These are phyloP conservation scores for Amblyjoppa fuscipennis DNA, from an alignment of 2,888 invertebrate genomes.

Conservation along the genomic window DNA sequence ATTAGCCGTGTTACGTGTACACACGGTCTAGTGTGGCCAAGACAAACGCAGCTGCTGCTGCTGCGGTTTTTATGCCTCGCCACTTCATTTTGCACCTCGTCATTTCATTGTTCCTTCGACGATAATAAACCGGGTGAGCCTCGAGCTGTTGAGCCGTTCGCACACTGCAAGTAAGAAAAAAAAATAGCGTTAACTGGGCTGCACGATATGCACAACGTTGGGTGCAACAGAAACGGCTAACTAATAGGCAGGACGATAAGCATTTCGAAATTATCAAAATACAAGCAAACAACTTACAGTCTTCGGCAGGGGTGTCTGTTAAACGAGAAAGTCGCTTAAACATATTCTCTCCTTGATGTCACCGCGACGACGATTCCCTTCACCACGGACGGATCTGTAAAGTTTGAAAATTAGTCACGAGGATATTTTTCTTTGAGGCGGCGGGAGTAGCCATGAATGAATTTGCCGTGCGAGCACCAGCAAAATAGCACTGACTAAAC, in stretches of 20 bases:
- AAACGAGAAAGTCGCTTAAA: background rate
- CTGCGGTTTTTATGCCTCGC: constrained; percentile 59
- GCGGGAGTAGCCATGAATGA: background rate
- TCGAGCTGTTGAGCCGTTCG: background rate
- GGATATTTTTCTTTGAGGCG: background rate
- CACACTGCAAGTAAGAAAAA: background rate
- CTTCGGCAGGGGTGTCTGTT: background rate
- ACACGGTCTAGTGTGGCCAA: constrained; percentile 21
- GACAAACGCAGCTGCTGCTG: constrained; percentile 35
- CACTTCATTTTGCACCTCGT: constrained; percentile 70
- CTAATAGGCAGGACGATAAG: background rate
- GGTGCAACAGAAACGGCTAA: background rate
- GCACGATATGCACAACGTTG: background rate
- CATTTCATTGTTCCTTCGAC: constrained; percentile 66
- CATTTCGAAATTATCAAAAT: background rate
- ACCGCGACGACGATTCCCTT: background rate
- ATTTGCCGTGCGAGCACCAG: background rate
- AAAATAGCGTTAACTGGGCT: constrained; percentile 15
- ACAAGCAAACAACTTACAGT: background rate
- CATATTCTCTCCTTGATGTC: background rate
- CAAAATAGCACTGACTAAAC: constrained; percentile 5
- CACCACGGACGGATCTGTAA: background rate
- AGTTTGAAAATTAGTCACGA: background rate
- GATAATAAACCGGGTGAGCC: constrained; percentile 32
- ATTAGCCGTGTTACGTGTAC: constrained; percentile 6